Evolutionary conservation across 2,888 invertebrate genomes (phyloP).

Genomic region (Hemistola chrysoprasaria): DNA sequence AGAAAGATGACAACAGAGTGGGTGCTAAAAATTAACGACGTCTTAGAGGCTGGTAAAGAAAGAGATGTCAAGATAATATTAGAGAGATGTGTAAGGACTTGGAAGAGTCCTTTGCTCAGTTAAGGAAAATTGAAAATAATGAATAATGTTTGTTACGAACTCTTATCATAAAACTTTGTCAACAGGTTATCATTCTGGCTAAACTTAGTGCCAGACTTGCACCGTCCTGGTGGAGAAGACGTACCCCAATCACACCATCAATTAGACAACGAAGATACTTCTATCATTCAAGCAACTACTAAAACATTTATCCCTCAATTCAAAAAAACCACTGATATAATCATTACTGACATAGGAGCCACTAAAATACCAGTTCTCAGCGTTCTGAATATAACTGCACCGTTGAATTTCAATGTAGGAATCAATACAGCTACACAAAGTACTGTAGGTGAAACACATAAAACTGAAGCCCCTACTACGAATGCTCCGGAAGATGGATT

Average conservation of each 20-base stretch:
- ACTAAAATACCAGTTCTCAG: conserved; percentile 65
- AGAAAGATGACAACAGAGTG: too few species aligned
- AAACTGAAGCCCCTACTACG: conserved; percentile 72
- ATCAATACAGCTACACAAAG: conserved; percentile 64
- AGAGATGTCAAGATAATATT: too few species aligned
- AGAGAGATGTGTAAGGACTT: too few species aligned
- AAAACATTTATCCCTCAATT: conserved; percentile 81
- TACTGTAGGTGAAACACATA: conserved; percentile 57
- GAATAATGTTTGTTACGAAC: too few species aligned
- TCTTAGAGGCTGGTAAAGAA: too few species aligned
- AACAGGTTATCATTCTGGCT: conserved; percentile 95
- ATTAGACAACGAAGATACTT: conserved; percentile 87
- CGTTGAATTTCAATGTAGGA: conserved; percentile 68
- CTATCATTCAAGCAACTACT: conserved; percentile 77
- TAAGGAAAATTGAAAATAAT: too few species aligned
- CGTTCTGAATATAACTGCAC: conserved; percentile 67
- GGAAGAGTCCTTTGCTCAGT: too few species aligned
- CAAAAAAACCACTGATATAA: conserved; percentile 79
- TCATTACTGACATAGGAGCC: conserved; percentile 63
- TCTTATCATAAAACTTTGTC: too few species aligned
- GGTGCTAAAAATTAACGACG: too few species aligned
- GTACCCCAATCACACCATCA: conserved; percentile 93
- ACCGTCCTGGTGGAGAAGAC: conserved; percentile 93
- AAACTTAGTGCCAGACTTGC: conserved; percentile 95
- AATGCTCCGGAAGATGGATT: conserved; percentile 92